Evolutionary conservation across 2,797 vertebrate genomes (phyloP).

Genomic region (Ptychobarbus kaznakovi): DNA sequence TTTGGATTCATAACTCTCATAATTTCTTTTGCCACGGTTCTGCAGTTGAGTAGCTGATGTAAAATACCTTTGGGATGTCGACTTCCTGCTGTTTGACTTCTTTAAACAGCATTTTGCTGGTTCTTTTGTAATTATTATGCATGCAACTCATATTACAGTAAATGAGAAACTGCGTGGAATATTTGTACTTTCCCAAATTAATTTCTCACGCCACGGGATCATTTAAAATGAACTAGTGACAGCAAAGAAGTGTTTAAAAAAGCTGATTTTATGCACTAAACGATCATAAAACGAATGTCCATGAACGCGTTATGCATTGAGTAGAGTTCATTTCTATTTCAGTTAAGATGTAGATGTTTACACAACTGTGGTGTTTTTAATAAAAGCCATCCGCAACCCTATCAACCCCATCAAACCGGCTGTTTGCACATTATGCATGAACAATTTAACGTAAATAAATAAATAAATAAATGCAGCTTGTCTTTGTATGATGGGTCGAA

Average conservation of each 20-base stretch:
- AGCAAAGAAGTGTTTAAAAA: not conserved
- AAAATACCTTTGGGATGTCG: slow-evolving; percentile 15
- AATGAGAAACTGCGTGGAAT: not conserved
- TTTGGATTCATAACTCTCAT: not conserved
- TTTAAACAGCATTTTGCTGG: slow-evolving; percentile 12
- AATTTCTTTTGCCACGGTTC: not conserved
- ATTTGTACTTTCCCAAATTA: not conserved
- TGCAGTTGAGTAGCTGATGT: not conserved
- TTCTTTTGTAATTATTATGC: slow-evolving; percentile 20
- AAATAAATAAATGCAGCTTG: not conserved
- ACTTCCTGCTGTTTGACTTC: not conserved
- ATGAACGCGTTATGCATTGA: not conserved
- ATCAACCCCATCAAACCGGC: not conserved
- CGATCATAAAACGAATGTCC: not conserved
- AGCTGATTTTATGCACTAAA: not conserved
- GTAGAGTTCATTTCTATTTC: not conserved
- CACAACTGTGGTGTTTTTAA: not conserved
- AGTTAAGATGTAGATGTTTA: slow-evolving; percentile 2
- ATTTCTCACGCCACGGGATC: not conserved
- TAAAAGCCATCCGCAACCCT: not conserved
- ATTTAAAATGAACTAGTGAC: not conserved
- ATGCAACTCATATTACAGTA: not conserved
- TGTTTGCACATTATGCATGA: slow-evolving; percentile 8
- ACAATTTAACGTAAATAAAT: not conserved
- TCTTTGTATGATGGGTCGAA: not conserved